Evolutionary conservation across 2,797 vertebrate genomes (phyloP).

Genomic region (Telmatherina bonti): DNA sequence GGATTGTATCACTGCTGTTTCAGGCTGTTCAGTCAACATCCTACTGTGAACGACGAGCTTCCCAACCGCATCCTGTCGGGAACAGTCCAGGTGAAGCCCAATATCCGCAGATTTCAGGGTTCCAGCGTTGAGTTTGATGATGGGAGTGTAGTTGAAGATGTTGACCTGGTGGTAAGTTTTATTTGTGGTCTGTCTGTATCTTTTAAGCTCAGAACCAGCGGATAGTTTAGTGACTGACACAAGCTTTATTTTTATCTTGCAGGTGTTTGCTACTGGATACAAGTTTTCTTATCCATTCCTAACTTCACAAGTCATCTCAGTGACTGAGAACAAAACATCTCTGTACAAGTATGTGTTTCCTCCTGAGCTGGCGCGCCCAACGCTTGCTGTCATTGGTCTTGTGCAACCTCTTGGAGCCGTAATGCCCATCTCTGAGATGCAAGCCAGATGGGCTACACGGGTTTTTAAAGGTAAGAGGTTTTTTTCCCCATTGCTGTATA

Average conservation of each 20-base stretch:
- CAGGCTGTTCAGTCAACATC: slow-evolving; percentile 84
- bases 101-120: slow-evolving; percentile 79
- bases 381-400: slow-evolving; percentile 83
- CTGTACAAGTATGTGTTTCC: slow-evolving; percentile 86
- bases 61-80: slow-evolving; percentile 86
- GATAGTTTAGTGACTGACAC: neutral
- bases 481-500: neutral
- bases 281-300: slow-evolving; percentile 85
- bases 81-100: slow-evolving; percentile 81
- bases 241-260: slow-evolving; percentile 4
- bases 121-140: slow-evolving; percentile 85
- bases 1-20: neutral
- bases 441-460: slow-evolving; percentile 84
- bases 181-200: neutral
- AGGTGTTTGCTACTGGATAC: slow-evolving; percentile 88
- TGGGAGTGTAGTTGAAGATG: slow-evolving; percentile 79
- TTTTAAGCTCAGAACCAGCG: neutral
- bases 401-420: slow-evolving; percentile 85
- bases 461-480: slow-evolving; percentile 83
- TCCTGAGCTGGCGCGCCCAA: slow-evolving; percentile 75
- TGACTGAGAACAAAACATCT: slow-evolving; percentile 73
- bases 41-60: slow-evolving; percentile 83
- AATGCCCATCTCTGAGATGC: slow-evolving; percentile 87
- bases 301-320: slow-evolving; percentile 72
- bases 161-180: slow-evolving; percentile 80